Base-by-base conservation (phyloP, 2,113 vertebrate species). In the Hydrolagus affinis region DNA sequence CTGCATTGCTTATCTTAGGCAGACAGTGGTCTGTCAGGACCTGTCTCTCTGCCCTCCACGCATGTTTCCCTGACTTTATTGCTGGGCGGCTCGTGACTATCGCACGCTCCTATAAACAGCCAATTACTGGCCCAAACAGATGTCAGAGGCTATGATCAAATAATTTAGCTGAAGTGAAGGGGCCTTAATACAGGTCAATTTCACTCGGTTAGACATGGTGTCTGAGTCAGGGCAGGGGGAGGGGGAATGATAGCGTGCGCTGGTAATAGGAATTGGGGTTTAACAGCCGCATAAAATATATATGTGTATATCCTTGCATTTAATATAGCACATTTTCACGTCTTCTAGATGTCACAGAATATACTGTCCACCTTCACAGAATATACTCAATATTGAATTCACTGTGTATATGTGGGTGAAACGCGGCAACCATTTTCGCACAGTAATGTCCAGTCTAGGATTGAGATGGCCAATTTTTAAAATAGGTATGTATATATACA, bases 81-180 rank as follows among this genome's bases (percentile, higher is more conserved):
- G 93, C 91, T 91, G 92, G 91, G 89, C 90, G 88, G 88, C 86
- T 89, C 89, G 89, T 91, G 89, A 85, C 90, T 91, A 90, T 92
- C 87, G 89, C 86, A 89, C 87, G 87, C 92, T 92, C 91, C 89
- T 91, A 94, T 94, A 94, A 94, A 93, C 92, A 94, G 94, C 91
- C 92, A 94, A 95, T 95, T 95, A 95, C 94, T 93, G 92, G 89
- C 91, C 92, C 93, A 93, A 95, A 94, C 94, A 94, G 91, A 94
- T 94, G 94, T 94, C 93, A 94, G 90, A 88, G 91, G 90, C 93
- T 92, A 93, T 95, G 93, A 94, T 94, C 94, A 94, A 94, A 94
- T 94, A 93, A 95, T 94, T 94, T 92, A 94, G 92, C 89, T 90
- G 89, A 91, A 94, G 91, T 93, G 92, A 92, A 92, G 90, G 91